Percentiles rank a stretch among this genome's conserved stretches.
Conservation (phyloP, 1,140 invertebrate species). For the Amyelois transitella region DNA sequence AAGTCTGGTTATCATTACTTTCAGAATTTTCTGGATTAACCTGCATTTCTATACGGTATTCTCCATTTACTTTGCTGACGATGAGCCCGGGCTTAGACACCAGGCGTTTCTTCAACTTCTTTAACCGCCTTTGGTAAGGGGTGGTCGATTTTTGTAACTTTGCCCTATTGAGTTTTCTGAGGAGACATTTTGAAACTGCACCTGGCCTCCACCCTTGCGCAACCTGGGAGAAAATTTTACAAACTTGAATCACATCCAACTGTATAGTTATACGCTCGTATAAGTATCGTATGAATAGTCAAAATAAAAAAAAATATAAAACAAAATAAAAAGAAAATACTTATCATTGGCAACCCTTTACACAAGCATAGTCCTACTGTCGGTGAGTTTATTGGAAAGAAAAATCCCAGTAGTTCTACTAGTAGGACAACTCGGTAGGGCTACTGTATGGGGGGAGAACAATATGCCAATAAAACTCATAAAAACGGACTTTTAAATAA, state of each 20-base stretch:
- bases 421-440: too few relatives aligned
- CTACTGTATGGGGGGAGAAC: too few relatives aligned
- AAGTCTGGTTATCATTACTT: not conserved
- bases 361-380: too few relatives aligned
- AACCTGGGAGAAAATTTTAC: slow-evolving; percentile 21
- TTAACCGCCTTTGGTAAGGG: slow-evolving; percentile 18
- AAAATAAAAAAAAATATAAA: not conserved
- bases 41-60: slow-evolving; percentile 50
- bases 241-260: too few relatives aligned
- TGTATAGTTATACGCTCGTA: too few relatives aligned
- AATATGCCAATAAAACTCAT: too few relatives aligned
- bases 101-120: slow-evolving; percentile 31
- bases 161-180: slow-evolving; percentile 39
- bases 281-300: too few relatives aligned
- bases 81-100: slow-evolving; percentile 48
- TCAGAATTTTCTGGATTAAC: slow-evolving; percentile 10
- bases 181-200: slow-evolving; percentile 47
- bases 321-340: not conserved
- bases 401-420: too few relatives aligned
- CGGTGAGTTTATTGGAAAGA: too few relatives aligned
- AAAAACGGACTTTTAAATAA: too few relatives aligned
- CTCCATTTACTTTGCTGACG: slow-evolving; percentile 41
- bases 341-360: too few relatives aligned
- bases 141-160: slow-evolving; percentile 23
- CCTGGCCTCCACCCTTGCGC: slow-evolving; percentile 50